These are phyloP conservation scores for Cossypha niveicapilla DNA, from an alignment of 2,797 vertebrate genomes.

Conservation along the genomic window DNA sequence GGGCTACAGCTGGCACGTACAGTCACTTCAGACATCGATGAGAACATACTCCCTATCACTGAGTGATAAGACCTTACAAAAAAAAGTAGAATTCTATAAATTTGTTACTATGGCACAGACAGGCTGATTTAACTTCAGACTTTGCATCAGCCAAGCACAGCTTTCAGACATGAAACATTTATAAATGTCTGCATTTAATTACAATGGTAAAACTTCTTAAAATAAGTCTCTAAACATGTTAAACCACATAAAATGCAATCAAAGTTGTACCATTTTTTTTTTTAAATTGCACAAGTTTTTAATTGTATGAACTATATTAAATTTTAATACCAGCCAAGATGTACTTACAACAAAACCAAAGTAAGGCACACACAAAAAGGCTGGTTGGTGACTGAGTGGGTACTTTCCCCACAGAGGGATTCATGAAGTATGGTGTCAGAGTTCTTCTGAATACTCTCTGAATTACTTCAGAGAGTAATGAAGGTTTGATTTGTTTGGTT, in stretches of 20 bases:
- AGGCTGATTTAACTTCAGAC: slow-evolving; percentile 59
- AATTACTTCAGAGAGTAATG: background rate
- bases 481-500: background rate
- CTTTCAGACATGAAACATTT: slow-evolving; percentile 57
- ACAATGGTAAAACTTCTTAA: slow-evolving; percentile 65
- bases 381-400: background rate
- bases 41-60: background rate
- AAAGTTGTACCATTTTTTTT: background rate
- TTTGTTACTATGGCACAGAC: slow-evolving; percentile 46
- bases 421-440: background rate
- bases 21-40: slow-evolving; percentile 1
- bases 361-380: background rate
- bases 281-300: slow-evolving; percentile 9
- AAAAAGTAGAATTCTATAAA: background rate
- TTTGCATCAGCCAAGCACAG: slow-evolving; percentile 61
- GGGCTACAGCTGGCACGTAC: slow-evolving; percentile 50
- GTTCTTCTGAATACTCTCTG: background rate
- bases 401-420: background rate
- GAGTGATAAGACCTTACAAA: background rate
- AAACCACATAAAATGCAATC: slow-evolving; percentile 62
- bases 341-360: background rate
- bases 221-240: slow-evolving; percentile 63
- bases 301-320: slow-evolving; percentile 45
- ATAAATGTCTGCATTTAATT: slow-evolving; percentile 67
- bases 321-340: background rate